Base-by-base conservation (phyloP, 2,797 vertebrate genomes). In the Aplochiton taeniatus region DNA sequence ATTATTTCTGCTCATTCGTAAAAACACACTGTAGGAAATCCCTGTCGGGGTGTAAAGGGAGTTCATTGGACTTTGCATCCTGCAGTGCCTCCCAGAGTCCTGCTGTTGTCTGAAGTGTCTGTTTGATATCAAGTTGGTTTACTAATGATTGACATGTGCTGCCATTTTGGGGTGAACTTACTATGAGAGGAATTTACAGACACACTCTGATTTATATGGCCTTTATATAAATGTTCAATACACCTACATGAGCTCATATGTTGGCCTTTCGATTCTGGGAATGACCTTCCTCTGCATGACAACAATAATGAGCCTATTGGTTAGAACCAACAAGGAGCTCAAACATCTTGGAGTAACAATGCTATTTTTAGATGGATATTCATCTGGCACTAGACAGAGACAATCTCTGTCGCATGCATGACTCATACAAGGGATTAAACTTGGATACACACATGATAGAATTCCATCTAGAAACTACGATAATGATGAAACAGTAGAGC, bases 401-500 rank as follows among this genome's bases (percentile, higher is more conserved):
- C 80, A 72, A 74, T 77, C 68, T 83, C 75, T 61, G 63, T 54
- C 74, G 70, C 75, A 63, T 41, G 53, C 46, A 71, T 77, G 76
- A 83, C 67, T 83, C 82, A 80, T 66, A 76, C 51, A 20, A 60
- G 74, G 63, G 75, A 68, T 79, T 68, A 57, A 82, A 85, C 71
- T 79, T 70, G 65, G 71, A 79, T 68, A 68, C 73, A 76, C 42
- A 31, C 72, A 72, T 74, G 78, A 74, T 75, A 71, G 76, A 75
- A 81, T 63, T 12, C 67, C 80, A 74, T 68, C 69, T 68, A 76
- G 68, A 59, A 72, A 83, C 75, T 80, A 85, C 76, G 83, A 82
- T 85, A 79, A 78, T 70, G 76, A 85, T 86, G 79, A 87, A 85
- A 82, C 1, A 59, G 77, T 82, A 82, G 82, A 85, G 65, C 77